phyloP scores from a whole-genome alignment of 2,888 invertebrate species.

The Ophion slaviceki region DNA sequence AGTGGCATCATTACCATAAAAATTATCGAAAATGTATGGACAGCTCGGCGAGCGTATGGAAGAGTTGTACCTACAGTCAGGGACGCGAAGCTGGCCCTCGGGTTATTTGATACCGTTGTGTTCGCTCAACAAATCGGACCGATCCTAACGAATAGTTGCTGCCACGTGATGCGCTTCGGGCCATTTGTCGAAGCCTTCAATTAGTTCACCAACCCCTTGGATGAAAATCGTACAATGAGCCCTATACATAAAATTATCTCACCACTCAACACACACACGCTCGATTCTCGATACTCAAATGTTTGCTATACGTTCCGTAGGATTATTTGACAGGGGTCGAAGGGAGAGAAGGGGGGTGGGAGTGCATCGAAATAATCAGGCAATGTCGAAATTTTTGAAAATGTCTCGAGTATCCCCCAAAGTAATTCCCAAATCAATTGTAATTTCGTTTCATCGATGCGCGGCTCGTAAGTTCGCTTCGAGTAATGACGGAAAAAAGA shows the following conservation, averaged over 20 bases:
- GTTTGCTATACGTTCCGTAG: constrained; percentile 24
- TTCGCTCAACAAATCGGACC: constrained; percentile 45
- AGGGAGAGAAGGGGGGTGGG: not conserved
- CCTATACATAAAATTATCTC: constrained; percentile 57
- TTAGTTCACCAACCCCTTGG: constrained; percentile 43
- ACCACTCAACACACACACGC: constrained; percentile 25
- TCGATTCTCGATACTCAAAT: constrained; percentile 23
- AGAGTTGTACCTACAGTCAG: not conserved
- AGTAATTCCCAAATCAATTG: not conserved
- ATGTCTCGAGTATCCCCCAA: too few relatives aligned
- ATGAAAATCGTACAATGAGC: constrained; percentile 35
- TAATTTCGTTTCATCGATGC: constrained; percentile 1
- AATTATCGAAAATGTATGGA: not conserved
- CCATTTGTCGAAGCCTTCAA: constrained; percentile 66
- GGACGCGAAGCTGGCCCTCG: constrained; percentile 67
- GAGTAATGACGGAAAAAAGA: constrained; percentile 32
- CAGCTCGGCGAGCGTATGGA: not conserved
- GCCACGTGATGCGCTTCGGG: constrained; percentile 80
- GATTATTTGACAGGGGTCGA: constrained; percentile 6
- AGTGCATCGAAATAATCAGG: not conserved
- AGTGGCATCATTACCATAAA: not conserved
- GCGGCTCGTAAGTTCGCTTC: not conserved
- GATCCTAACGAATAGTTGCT: constrained; percentile 74
- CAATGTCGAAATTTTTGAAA: not conserved
- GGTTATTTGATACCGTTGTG: constrained; percentile 73